Percentiles rank a stretch among this genome's conserved stretches.
phyloP scores from a whole-genome alignment of 2,113 vertebrate genomes.

The Hippocampus barbouri region DNA sequence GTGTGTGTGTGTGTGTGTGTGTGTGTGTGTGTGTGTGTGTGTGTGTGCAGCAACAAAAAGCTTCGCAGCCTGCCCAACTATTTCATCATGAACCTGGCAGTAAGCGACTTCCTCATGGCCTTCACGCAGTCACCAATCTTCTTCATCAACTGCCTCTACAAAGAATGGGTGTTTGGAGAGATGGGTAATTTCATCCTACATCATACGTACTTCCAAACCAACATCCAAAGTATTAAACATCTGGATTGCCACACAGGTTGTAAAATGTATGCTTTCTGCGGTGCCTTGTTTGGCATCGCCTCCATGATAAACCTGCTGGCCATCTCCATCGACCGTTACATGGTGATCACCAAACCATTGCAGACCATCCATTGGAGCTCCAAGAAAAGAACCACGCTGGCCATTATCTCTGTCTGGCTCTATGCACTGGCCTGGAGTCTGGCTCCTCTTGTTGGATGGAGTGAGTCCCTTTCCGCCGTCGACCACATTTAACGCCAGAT shows the following conservation, averaged over 20 bases:
- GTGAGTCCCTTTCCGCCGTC: conserved; percentile 68
- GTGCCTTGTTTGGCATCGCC: conserved; percentile 88
- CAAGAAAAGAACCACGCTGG: conserved; percentile 75
- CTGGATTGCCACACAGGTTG: conserved; percentile 74
- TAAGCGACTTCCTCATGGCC: conserved; percentile 92
- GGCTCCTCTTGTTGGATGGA: conserved; percentile 92
- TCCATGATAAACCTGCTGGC: conserved; percentile 92
- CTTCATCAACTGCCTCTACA: conserved; percentile 86
- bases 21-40: conserved; percentile 17
- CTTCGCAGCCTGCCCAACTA: conserved; percentile 84
- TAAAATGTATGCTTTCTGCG: conserved; percentile 91
- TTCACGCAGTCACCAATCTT: conserved; percentile 88
- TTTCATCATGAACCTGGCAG: conserved; percentile 85
- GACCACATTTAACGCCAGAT: not conserved
- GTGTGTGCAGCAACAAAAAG: conserved; percentile 77
- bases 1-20: conserved; percentile 22
- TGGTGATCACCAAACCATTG: conserved; percentile 90
- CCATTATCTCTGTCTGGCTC: conserved; percentile 84
- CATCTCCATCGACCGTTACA: conserved; percentile 88
- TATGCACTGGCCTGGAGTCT: conserved; percentile 92
- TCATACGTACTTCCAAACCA: not conserved
- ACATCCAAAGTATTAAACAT: not conserved
- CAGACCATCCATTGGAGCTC: conserved; percentile 77
- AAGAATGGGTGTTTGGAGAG: conserved; percentile 87
- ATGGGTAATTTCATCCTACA: conserved; percentile 68